Conservation (phyloP, 2,888 invertebrate species). For the Zonitis immaculata region DNA sequence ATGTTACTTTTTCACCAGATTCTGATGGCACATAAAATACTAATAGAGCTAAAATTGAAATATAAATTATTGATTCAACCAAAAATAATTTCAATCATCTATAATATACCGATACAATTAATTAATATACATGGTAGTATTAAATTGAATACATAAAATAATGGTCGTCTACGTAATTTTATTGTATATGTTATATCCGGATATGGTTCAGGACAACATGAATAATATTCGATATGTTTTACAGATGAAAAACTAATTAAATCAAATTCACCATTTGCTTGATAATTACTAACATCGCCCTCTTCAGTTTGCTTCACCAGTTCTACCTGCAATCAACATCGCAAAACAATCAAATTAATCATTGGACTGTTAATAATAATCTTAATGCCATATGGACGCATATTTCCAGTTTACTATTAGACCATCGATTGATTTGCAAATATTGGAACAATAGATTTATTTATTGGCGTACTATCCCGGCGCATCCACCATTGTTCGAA, state of each 20-base stretch:
- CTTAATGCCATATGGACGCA: too few species aligned
- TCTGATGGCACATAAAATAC: slow-evolving; percentile 87
- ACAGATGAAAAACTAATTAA: slow-evolving; percentile 71
- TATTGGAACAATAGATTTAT: too few species aligned
- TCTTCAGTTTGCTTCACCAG: slow-evolving; percentile 71
- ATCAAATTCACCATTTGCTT: slow-evolving; percentile 88
- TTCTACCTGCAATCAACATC: slow-evolving; percentile 57
- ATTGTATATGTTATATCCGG: slow-evolving; percentile 81
- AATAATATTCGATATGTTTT: slow-evolving; percentile 69
- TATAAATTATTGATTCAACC: too few species aligned
- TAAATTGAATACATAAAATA: slow-evolving; percentile 83
- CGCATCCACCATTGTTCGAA: background rate
- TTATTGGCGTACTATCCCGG: too few species aligned
- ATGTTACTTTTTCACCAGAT: slow-evolving; percentile 81
- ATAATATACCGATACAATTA: slow-evolving; percentile 75
- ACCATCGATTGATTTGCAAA: too few species aligned
- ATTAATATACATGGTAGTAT: slow-evolving; percentile 81
- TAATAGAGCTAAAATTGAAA: slow-evolving; percentile 73
- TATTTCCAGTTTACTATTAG: too few species aligned
- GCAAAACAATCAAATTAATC: background rate
- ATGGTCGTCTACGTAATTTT: slow-evolving; percentile 67
- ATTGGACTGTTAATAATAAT: too few species aligned
- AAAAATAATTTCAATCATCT: too few species aligned
- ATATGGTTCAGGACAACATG: slow-evolving; percentile 77
- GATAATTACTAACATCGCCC: slow-evolving; percentile 84